Conservation (phyloP, 2,888 invertebrate species). For the Andrena bucephala region DNA sequence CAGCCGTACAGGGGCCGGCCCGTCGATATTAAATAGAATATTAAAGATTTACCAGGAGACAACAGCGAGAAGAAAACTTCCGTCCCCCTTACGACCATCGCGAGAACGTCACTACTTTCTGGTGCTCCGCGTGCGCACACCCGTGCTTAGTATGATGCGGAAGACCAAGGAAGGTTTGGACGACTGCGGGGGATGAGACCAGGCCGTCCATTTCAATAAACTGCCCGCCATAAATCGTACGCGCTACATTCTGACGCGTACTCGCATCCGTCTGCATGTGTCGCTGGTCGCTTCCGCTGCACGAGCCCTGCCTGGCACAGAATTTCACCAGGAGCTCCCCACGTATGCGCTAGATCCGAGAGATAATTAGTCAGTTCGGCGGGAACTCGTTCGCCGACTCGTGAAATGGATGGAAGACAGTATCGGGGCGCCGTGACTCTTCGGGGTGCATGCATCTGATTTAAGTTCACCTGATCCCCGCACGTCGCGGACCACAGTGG, state of each 20-base stretch:
- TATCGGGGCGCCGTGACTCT: not conserved
- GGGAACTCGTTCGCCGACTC: too few relatives aligned
- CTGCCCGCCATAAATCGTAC: constrained; percentile 79
- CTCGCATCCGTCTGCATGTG: constrained; percentile 58
- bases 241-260: constrained; percentile 44
- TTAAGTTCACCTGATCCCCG: not conserved
- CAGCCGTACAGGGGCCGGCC: constrained; percentile 54
- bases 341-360: too few relatives aligned
- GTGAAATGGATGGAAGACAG: too few relatives aligned
- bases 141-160: constrained; percentile 26
- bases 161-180: constrained; percentile 43
- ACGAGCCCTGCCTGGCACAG: too few relatives aligned
- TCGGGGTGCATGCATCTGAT: not conserved
- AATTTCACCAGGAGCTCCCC: too few relatives aligned
- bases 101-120: not conserved
- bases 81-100: not conserved
- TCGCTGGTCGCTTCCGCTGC: constrained; percentile 20
- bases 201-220: constrained; percentile 78
- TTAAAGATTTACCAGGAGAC: constrained; percentile 81
- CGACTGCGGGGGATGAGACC: constrained; percentile 34
- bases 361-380: too few relatives aligned
- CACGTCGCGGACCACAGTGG: constrained; percentile 1
- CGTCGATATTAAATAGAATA: constrained; percentile 82
- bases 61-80: constrained; percentile 67
- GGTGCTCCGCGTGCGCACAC: constrained; percentile 9